Conservation (phyloP, 2,113 vertebrate species). For the Oreochromis niloticus region DNA sequence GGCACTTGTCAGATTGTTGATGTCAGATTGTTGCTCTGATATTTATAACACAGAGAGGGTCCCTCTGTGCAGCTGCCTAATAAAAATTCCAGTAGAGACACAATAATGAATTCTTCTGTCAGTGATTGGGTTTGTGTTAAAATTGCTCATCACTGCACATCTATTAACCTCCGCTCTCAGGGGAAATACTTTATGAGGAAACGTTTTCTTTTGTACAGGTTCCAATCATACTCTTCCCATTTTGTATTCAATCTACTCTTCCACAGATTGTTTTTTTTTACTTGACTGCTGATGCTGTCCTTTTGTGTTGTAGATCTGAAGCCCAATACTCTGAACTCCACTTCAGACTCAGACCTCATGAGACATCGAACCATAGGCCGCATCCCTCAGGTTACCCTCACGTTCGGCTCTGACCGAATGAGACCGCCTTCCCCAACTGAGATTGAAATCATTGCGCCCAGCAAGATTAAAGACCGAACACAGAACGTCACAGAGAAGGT, state of each 20-base stretch:
- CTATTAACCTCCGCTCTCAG: background rate
- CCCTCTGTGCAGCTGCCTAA: background rate
- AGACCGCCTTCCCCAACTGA: slow-evolving; percentile 87
- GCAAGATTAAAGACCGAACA: slow-evolving; percentile 91
- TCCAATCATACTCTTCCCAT: background rate
- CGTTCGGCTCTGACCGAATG: slow-evolving; percentile 88
- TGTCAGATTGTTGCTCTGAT: background rate
- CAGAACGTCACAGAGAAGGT: slow-evolving; percentile 98
- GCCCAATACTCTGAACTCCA: slow-evolving; percentile 81
- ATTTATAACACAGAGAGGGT: background rate
- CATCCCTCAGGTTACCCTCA: slow-evolving; percentile 92
- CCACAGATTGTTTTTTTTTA: background rate
- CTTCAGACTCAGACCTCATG: slow-evolving; percentile 86
- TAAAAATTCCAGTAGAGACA: slow-evolving; percentile 1
- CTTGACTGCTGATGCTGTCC: background rate
- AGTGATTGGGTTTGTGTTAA: background rate
- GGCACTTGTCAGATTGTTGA: background rate
- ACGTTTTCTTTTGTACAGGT: background rate
- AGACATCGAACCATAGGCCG: slow-evolving; percentile 84
- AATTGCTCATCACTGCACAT: background rate
- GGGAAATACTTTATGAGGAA: background rate
- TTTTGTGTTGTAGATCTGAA: slow-evolving; percentile 71
- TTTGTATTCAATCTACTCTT: background rate
- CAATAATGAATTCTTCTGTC: slow-evolving; percentile 22
- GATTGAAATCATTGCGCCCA: slow-evolving; percentile 94